These are phyloP conservation scores for Taenaris catops DNA, from an alignment of 2,888 invertebrate species.

Conservation along the genomic window DNA sequence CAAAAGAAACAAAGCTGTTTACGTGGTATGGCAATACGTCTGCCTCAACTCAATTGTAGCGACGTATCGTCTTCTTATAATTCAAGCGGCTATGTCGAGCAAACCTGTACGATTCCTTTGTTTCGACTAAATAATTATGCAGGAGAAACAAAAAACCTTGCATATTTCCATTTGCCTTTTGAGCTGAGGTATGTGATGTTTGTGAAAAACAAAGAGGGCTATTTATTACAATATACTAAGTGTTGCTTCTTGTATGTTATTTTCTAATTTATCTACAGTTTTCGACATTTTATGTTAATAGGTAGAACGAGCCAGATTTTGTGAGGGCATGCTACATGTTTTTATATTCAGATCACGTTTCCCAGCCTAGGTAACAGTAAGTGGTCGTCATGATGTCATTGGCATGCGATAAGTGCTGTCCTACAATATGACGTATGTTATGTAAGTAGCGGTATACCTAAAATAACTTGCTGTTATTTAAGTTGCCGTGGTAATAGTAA, in stretches of 20 bases:
- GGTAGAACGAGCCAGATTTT: constrained; percentile 11
- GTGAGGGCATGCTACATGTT: constrained; percentile 7
- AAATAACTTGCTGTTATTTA: constrained; percentile 18
- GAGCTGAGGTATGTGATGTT: constrained; percentile 5
- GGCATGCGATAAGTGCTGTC: constrained; percentile 59
- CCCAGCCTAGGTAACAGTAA: constrained; percentile 61
- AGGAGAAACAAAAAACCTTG: constrained; percentile 13
- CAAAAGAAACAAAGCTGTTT: constrained; percentile 29
- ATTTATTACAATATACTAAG: neutral
- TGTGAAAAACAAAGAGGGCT: constrained; percentile 7
- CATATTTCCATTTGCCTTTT: constrained; percentile 15
- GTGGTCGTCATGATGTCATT: constrained; percentile 68
- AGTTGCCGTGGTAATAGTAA: no score
- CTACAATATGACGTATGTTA: constrained; percentile 43
- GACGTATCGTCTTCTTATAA: constrained; percentile 13
- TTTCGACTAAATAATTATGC: constrained; percentile 23
- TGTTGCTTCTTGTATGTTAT: neutral
- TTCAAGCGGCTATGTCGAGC: constrained; percentile 14
- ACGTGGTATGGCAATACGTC: constrained; percentile 22
- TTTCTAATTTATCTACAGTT: constrained; percentile 8
- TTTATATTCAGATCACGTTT: constrained; percentile 56
- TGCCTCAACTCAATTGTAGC: constrained; percentile 16
- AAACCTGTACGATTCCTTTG: constrained; percentile 20
- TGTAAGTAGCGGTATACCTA: constrained; percentile 36
- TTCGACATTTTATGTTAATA: constrained; percentile 7